These are phyloP conservation scores for Ammodytes dubius DNA, from an alignment of 2,113 vertebrate genomes.

Conservation along the genomic window DNA sequence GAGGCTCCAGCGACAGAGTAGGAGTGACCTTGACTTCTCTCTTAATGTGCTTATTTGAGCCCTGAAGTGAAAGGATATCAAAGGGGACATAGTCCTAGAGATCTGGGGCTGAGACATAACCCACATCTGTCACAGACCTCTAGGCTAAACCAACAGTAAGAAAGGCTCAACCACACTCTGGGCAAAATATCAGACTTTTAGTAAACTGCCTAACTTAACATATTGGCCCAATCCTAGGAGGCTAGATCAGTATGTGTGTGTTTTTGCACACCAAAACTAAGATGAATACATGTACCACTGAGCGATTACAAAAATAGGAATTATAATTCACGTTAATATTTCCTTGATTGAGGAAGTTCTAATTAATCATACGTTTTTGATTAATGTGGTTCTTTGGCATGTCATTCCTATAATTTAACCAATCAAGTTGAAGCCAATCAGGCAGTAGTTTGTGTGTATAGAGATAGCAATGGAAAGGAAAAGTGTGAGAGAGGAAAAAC, in stretches of 20 bases:
- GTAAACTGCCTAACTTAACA: conserved; percentile 48
- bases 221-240: conserved; percentile 47
- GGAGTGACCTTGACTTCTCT: conserved; percentile 83
- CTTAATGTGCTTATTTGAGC: conserved; percentile 71
- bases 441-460: conserved; percentile 4
- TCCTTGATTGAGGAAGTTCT: conserved; percentile 41
- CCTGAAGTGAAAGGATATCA: conserved; percentile 80
- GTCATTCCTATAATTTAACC: conserved; percentile 24
- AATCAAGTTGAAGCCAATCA: conserved; percentile 49
- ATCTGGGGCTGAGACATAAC: conserved; percentile 80
- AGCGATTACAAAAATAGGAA: conserved; percentile 25
- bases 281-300: background rate
- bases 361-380: conserved; percentile 36
- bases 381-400: conserved; percentile 26
- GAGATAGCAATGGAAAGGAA: background rate
- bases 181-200: conserved; percentile 64
- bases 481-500: background rate
- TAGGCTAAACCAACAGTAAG: conserved; percentile 66
- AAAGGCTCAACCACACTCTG: conserved; percentile 60
- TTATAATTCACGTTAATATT: conserved; percentile 6
- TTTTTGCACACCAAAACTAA: background rate
- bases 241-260: conserved; percentile 14
- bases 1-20: conserved; percentile 70
- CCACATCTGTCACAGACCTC: conserved; percentile 77
- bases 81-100: conserved; percentile 79